Base-by-base conservation (phyloP, 2,797 vertebrate genomes). In the Yasuhikotakia modesta region DNA sequence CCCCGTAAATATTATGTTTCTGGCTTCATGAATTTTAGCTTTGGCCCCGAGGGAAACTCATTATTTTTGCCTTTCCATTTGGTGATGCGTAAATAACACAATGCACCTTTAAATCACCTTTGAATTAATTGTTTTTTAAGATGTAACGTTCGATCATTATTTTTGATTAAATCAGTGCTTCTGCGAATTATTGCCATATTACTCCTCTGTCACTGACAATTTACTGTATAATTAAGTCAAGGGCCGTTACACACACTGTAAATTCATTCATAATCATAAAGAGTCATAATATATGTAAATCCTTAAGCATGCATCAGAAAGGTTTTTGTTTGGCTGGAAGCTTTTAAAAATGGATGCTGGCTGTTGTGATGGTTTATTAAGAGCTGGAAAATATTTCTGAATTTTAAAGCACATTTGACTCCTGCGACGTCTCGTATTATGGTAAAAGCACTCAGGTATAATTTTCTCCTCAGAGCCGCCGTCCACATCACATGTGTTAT, bases 281-380 rank as follows among this genome's bases (percentile, higher is more conserved):
- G 70, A 70, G n/a, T 77, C 65, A 77, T 46, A 69, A 30, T 50
- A 50, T 60, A 60, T 60, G 53, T 19, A 60, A 60, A 50, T 69
- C 19, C 50, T 48, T 19, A n/a, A 69, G 32, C 35, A 17, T 39
- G 14, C 30, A n/a, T 70, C 19, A 70, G 46, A 70, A 67, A 67
- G 35, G 43, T 77, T 63, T 39, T 39, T 39, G 35, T 65, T 27
- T 69, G 53, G 27, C 65, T 0, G n/a, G 14, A 30, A 70, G 66
- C 66, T 19, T 50, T 69, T 7, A 77, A 55, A 77, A 61, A 69
- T 61, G 12, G 35, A 77, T 39, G 32, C n/a, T 67, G 50, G 45
- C n/a, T 45, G n/a, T 30, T 30, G 27, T 39, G 8, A 67, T 67
- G 73, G 12, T 57, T 67, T 58, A 46, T 5, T 32, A n/a, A 5